A percentile compares a stretch with the other conserved stretches of the same genome.
These are phyloP conservation scores for Electrophaes corylata DNA, from an alignment of 2,888 invertebrate species.

Conservation along the genomic window DNA sequence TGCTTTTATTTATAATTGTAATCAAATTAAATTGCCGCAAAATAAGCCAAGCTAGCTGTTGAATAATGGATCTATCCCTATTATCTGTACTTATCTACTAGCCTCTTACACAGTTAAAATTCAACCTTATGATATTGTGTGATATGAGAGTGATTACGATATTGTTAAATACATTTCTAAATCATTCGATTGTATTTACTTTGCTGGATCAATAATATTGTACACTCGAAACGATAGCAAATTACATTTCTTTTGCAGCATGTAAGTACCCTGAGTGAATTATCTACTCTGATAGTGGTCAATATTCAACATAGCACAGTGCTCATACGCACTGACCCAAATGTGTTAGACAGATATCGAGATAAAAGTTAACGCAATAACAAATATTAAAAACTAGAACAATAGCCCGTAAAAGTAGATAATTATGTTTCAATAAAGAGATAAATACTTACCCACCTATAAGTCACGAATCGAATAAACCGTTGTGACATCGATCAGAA, in stretches of 20 bases:
- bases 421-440: not conserved
- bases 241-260: not conserved
- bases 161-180: no score
- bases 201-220: not conserved
- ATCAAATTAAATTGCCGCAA: no score
- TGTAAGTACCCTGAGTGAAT: not conserved
- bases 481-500: conserved; percentile 10
- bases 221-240: not conserved
- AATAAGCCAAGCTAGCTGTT: no score
- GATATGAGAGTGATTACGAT: no score
- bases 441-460: not conserved
- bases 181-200: not conserved
- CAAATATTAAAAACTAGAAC: not conserved
- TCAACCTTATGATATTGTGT: no score
- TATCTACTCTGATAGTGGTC: not conserved
- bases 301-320: not conserved
- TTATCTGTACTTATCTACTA: no score
- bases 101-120: no score
- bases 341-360: not conserved
- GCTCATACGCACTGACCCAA: not conserved
- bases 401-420: not conserved
- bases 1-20: no score
- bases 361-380: conserved; percentile 1
- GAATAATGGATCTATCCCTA: no score
- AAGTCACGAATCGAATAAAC: conserved; percentile 17